phyloP scores from a whole-genome alignment of 2,113 vertebrate genomes.

The Apus apus region DNA sequence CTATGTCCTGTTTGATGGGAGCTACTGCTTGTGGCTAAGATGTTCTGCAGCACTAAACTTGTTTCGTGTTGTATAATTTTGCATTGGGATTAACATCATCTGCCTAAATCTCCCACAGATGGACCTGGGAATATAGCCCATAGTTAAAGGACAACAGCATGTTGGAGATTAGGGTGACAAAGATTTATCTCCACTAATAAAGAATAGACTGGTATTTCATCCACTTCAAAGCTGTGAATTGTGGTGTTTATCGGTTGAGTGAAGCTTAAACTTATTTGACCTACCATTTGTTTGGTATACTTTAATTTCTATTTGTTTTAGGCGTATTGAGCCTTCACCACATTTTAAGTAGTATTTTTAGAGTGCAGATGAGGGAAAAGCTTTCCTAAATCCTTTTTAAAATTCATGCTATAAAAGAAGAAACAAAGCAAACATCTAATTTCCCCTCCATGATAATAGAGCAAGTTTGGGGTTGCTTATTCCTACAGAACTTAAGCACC shows the following conservation, averaged over 20 bases:
- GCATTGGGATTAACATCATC: background rate
- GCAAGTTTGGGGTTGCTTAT: background rate
- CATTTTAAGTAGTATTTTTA: background rate
- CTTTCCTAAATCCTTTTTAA: background rate
- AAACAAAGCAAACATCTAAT: background rate
- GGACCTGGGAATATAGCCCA: background rate
- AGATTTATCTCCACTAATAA: background rate
- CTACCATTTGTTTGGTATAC: background rate
- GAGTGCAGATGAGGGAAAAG: background rate
- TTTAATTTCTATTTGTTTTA: background rate
- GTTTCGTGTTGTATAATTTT: background rate
- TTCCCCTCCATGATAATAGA: background rate
- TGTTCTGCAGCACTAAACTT: background rate
- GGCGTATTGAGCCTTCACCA: background rate
- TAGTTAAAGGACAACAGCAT: background rate
- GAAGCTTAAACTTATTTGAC: background rate
- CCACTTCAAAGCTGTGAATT: slow-evolving; percentile 13
- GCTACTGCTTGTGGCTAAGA: background rate
- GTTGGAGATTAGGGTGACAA: background rate
- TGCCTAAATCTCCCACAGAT: background rate
- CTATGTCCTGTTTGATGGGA: background rate
- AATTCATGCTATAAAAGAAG: background rate
- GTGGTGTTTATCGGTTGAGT: background rate
- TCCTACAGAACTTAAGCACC: background rate
- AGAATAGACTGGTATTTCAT: background rate